These are phyloP conservation scores for Coregonus ussuriensis DNA, from an alignment of 2,797 vertebrate genomes.

Conservation along the genomic window DNA sequence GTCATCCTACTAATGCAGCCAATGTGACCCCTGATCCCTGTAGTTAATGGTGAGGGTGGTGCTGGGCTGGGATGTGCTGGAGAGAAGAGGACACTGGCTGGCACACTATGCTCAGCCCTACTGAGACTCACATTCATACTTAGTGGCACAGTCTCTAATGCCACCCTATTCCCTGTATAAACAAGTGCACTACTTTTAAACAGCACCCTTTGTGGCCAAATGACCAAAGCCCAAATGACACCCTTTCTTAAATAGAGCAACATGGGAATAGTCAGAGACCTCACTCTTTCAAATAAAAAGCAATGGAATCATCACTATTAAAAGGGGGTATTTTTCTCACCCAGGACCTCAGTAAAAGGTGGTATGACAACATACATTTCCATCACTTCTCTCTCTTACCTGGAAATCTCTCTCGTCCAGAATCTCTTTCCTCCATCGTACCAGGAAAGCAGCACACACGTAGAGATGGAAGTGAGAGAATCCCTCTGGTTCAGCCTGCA, in stretches of 20 bases:
- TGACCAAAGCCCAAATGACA: background rate
- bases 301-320: no score
- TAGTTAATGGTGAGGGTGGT: conserved; percentile 64
- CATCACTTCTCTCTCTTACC: conserved; percentile 70
- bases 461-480: conserved; percentile 99
- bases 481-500: conserved; percentile 94
- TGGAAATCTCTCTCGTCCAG: conserved; percentile 96
- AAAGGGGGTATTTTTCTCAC: no score
- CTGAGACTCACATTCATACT: background rate
- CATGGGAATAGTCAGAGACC: no score
- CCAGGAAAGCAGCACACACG: conserved; percentile 95
- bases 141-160: background rate
- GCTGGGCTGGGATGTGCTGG: conserved; percentile 35
- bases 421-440: conserved; percentile 94
- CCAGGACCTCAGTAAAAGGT: no score
- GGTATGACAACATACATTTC: no score
- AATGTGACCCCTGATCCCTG: conserved; percentile 56
- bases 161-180: no score
- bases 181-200: no score
- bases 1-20: conserved; percentile 70
- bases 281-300: no score
- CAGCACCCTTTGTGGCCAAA: background rate
- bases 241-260: background rate
- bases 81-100: conserved; percentile 53
- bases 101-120: background rate